Percentiles rank a stretch among this genome's conserved stretches.
Evolutionary conservation across 2,113 vertebrate species (phyloP).

Genomic region (Microtus richardsoni): DNA sequence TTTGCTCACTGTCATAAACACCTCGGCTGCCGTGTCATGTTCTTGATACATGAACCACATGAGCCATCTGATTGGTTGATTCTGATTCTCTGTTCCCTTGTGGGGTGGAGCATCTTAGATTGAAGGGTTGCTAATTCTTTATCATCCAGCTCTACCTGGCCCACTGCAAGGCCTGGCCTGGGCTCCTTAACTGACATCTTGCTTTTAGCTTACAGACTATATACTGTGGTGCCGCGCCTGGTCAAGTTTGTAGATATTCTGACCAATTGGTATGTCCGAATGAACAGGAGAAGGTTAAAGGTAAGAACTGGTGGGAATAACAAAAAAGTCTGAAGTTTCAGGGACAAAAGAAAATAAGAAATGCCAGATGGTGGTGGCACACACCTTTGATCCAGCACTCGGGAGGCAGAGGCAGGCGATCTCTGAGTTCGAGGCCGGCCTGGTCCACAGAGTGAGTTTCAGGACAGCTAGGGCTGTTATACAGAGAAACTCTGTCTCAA

Average conservation of each 20-base stretch:
- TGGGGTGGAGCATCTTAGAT: neutral
- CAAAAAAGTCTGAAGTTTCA: neutral
- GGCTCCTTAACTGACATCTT: neutral
- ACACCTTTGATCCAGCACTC: neutral
- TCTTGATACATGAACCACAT: neutral
- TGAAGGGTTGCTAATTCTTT: neutral
- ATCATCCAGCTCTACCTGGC: neutral
- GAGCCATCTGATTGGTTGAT: neutral
- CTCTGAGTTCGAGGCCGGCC: neutral
- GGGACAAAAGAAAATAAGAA: neutral
- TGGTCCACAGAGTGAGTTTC: neutral
- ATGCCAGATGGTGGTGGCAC: neutral
- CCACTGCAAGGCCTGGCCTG: no score
- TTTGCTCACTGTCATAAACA: neutral
- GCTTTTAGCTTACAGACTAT: constrained; percentile 93
- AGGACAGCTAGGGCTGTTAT: neutral
- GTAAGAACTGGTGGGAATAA: constrained; percentile 82
- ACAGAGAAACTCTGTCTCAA: neutral
- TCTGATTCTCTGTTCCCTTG: neutral
- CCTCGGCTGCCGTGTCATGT: fast-evolving
- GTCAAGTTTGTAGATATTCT: constrained; percentile 98
- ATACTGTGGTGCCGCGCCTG: constrained; percentile 96
- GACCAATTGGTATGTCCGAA: constrained; percentile 99
- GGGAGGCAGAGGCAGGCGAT: neutral
- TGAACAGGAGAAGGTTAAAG: constrained; percentile 97